phyloP scores from a whole-genome alignment of 2,888 invertebrate species.

The Nymphalis polychloros region DNA sequence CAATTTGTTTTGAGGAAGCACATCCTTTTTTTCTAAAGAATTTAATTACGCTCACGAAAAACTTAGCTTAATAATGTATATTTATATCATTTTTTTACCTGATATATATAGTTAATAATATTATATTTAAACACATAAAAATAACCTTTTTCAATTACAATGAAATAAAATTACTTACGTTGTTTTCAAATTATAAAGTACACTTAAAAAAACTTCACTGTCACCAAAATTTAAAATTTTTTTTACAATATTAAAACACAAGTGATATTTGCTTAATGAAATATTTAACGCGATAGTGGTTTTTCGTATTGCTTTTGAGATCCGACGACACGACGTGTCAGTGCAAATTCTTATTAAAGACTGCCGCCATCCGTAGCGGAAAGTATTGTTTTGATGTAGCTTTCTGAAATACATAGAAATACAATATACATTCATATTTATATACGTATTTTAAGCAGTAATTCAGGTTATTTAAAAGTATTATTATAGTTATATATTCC shows the following conservation, averaged over 20 bases:
- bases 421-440: too few relatives aligned
- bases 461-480: too few relatives aligned
- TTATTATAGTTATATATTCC: too few relatives aligned
- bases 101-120: too few relatives aligned
- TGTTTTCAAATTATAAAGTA: too few relatives aligned
- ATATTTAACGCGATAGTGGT: background rate
- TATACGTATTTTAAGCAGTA: too few relatives aligned
- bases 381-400: constrained; percentile 1
- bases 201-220: background rate
- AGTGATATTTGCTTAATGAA: too few relatives aligned
- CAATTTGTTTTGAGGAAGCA: background rate
- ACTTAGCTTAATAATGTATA: background rate
- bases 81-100: too few relatives aligned
- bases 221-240: background rate
- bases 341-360: background rate
- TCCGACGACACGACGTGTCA: background rate
- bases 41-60: background rate
- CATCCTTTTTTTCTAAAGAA: background rate
- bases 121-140: too few relatives aligned
- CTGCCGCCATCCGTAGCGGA: background rate
- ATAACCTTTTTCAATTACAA: too few relatives aligned
- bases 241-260: too few relatives aligned
- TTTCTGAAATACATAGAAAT: background rate
- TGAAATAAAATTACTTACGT: too few relatives aligned
- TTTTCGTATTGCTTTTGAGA: background rate